Evolutionary conservation across 2,888 invertebrate species (phyloP).

Genomic region (Criorhina ranunculi): DNA sequence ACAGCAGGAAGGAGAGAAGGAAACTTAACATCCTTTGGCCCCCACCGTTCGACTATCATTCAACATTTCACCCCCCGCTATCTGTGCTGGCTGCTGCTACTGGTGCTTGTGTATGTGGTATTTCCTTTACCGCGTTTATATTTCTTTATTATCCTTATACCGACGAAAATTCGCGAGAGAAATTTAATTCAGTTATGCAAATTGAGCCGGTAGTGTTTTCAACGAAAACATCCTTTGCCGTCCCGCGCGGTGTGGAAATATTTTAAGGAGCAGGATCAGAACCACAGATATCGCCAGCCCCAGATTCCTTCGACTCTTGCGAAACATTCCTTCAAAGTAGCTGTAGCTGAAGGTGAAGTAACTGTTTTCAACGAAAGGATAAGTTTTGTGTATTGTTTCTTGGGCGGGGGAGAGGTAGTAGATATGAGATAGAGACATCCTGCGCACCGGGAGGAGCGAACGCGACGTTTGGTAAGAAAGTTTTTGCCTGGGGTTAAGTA

Average conservation of each 20-base stretch:
- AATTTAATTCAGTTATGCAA: conserved; percentile 77
- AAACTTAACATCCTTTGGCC: conserved; percentile 57
- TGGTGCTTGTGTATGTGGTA: conserved; percentile 51
- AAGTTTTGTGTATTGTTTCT: conserved; percentile 42
- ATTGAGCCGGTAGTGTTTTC: conserved; percentile 76
- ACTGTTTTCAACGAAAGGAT: conserved; percentile 59
- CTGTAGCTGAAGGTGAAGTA: conserved; percentile 38
- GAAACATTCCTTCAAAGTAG: conserved; percentile 44
- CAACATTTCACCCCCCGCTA: conserved; percentile 30
- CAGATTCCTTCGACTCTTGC: conserved; percentile 42
- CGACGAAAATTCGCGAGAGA: conserved; percentile 75
- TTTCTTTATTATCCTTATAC: conserved; percentile 76
- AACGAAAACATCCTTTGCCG: conserved; percentile 66
- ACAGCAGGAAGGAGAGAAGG: conserved; percentile 54
- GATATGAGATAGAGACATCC: conserved; percentile 45
- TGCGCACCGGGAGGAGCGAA: not conserved
- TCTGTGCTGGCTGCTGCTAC: not conserved
- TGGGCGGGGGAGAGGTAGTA: not conserved
- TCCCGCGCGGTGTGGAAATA: not conserved
- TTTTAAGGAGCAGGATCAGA: conserved; percentile 53
- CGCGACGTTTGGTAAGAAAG: conserved; percentile 3
- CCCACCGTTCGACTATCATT: conserved; percentile 62
- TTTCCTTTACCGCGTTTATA: conserved; percentile 73
- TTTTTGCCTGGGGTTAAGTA: conserved; percentile 55
- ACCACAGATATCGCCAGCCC: conserved; percentile 47